Conservation (phyloP, 1,140 invertebrate genomes). For the Prorops nasuta region DNA sequence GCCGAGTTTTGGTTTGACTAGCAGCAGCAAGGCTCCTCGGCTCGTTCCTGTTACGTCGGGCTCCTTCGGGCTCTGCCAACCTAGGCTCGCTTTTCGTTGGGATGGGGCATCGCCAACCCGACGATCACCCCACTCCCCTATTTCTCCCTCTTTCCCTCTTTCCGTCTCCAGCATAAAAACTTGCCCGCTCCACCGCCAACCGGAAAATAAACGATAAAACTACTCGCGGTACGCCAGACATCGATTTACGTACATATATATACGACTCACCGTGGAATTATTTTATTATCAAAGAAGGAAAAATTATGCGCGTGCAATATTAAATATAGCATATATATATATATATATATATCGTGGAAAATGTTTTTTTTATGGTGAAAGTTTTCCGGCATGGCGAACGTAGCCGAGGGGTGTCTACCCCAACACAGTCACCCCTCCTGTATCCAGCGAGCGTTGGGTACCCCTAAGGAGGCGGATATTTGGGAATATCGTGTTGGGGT, state of each 20-base stretch:
- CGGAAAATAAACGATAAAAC: too few species aligned
- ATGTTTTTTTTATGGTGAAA: too few species aligned
- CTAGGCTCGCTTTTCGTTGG: too few species aligned
- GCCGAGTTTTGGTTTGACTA: constrained; percentile 65
- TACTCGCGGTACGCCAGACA: too few species aligned
- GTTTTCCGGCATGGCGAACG: too few species aligned
- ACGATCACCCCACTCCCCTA: constrained; percentile 44
- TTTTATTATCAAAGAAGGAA: too few species aligned
- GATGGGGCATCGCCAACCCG: constrained; percentile 55
- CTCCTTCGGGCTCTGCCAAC: constrained; percentile 40
- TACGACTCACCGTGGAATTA: too few species aligned
- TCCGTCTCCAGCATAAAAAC: constrained; percentile 7
- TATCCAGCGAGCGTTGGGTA: constrained; percentile 10
- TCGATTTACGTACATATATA: too few species aligned
- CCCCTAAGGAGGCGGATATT: constrained; percentile 13
- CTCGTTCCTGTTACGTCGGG: constrained; percentile 36
- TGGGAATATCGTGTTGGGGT: constrained; percentile 29
- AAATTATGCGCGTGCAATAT: too few species aligned
- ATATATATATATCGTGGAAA: too few species aligned
- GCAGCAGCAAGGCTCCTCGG: constrained; percentile 30
- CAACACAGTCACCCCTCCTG: constrained; percentile 21
- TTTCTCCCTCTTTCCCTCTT: constrained; percentile 7
- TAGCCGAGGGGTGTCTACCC: constrained; percentile 19
- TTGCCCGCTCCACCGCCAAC: constrained; percentile 28
- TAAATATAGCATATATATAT: too few species aligned